A percentile compares a stretch with the other conserved stretches of the same genome.
These are phyloP conservation scores for Drosophila cognata DNA, from an alignment of 2,888 invertebrate species.

Conservation along the genomic window DNA sequence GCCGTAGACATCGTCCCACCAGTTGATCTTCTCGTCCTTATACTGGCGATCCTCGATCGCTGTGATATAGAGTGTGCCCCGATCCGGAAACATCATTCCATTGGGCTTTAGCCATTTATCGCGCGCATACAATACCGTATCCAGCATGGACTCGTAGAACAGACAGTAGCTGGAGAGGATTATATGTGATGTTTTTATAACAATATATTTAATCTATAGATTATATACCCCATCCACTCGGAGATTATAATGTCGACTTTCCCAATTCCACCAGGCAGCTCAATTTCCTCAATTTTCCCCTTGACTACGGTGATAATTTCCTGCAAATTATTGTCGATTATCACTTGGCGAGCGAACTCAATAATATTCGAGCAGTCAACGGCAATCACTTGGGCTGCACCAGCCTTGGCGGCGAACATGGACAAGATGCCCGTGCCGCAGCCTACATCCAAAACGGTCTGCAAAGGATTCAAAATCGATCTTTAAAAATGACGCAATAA, in stretches of 20 bases:
- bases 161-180: slow-evolving; percentile 88
- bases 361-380: slow-evolving; percentile 99
- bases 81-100: slow-evolving; percentile 97
- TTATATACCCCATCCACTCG: slow-evolving; percentile 90
- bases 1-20: slow-evolving; percentile 99
- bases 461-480: slow-evolving; percentile 16
- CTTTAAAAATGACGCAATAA: neutral
- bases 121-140: slow-evolving; percentile 98
- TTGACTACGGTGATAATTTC: slow-evolving; percentile 93
- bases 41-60: slow-evolving; percentile 98
- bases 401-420: slow-evolving; percentile 99
- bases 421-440: slow-evolving; percentile 99
- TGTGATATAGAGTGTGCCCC: slow-evolving; percentile 97
- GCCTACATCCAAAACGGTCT: slow-evolving; percentile 97
- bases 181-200: neutral
- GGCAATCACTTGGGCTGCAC: slow-evolving; percentile 97
- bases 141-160: slow-evolving; percentile 99
- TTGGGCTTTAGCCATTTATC: slow-evolving; percentile 98
- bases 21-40: slow-evolving; percentile 99
- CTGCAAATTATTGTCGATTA: slow-evolving; percentile 93
- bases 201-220: neutral
- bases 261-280: slow-evolving; percentile 94
- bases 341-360: slow-evolving; percentile 97
- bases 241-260: slow-evolving; percentile 97
- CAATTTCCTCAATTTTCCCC: slow-evolving; percentile 97